These are phyloP conservation scores for Centroberyx gerrardi DNA, from an alignment of 2,797 vertebrate species.

Conservation along the genomic window DNA sequence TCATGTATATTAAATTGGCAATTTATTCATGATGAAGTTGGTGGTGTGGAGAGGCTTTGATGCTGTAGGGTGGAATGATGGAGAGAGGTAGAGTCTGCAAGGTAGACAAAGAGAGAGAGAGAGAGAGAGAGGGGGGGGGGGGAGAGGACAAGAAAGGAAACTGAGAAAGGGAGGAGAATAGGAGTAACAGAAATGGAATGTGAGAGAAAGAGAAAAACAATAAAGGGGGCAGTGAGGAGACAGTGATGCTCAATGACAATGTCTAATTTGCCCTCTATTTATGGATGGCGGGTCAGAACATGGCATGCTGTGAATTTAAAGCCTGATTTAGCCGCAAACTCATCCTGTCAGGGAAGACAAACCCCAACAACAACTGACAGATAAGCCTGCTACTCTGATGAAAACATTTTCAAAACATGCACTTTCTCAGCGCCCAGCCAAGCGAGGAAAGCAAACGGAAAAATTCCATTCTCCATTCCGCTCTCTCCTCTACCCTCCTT, in stretches of 20 bases:
- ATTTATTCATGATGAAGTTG: constrained; percentile 85
- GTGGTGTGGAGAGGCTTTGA: constrained; percentile 82
- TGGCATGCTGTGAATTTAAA: constrained; percentile 73
- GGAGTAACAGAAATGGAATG: constrained; percentile 45
- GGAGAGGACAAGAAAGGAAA: constrained; percentile 12
- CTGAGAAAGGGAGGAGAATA: constrained; percentile 22
- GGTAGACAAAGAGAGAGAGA: constrained; percentile 49
- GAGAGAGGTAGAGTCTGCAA: constrained; percentile 66
- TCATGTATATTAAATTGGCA: constrained; percentile 83
- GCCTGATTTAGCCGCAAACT: constrained; percentile 75
- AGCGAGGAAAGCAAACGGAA: constrained; percentile 38
- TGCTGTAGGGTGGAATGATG: constrained; percentile 75
- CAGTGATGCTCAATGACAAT: constrained; percentile 73
- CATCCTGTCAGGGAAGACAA: constrained; percentile 70
- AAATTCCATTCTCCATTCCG: constrained; percentile 27
- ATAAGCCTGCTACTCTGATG: constrained; percentile 68
- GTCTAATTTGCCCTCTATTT: constrained; percentile 79
- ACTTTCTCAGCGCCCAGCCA: constrained; percentile 65
- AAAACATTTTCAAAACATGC: constrained; percentile 72
- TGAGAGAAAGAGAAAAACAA: constrained; percentile 51
- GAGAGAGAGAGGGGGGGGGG: background rate
- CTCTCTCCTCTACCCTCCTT: background rate
- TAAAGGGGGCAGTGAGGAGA: constrained; percentile 60
- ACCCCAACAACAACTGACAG: constrained; percentile 74
- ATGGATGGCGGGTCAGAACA: constrained; percentile 72